Conservation (phyloP, 2,888 invertebrate species). For the Polietes domitor region DNA sequence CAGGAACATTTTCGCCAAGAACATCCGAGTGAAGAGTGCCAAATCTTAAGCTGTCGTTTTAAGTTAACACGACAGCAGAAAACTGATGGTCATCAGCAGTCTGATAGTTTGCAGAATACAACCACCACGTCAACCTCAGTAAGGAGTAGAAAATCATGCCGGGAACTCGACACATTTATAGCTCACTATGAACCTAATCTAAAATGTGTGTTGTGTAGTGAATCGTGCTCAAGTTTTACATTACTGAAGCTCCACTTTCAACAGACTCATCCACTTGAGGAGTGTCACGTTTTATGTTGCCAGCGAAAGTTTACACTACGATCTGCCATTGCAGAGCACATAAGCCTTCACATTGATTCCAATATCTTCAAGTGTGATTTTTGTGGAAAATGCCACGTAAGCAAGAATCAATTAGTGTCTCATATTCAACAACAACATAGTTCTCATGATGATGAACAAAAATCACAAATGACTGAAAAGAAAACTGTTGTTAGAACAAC, state of each 20-base stretch:
- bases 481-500: not conserved
- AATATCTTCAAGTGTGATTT: not conserved
- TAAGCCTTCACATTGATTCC: slow-evolving; percentile 7
- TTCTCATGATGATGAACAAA: not conserved
- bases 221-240: not conserved
- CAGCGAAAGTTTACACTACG: not conserved
- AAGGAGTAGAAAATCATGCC: not conserved
- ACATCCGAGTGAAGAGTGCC: slow-evolving; percentile 64
- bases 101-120: slow-evolving; percentile 46
- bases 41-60: slow-evolving; percentile 66
- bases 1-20: slow-evolving; percentile 63
- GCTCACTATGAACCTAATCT: not conserved
- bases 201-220: not conserved
- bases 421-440: not conserved
- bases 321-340: not conserved
- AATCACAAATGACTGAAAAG: not conserved
- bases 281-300: not conserved
- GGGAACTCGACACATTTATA: not conserved
- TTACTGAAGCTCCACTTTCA: not conserved
- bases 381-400: not conserved
- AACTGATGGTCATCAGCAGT: slow-evolving; percentile 67
- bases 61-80: slow-evolving; percentile 66
- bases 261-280: not conserved
- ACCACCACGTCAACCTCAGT: not conserved
- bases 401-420: not conserved